A percentile compares a stretch with the other conserved stretches of the same genome.
phyloP scores from a whole-genome alignment of 2,888 invertebrate species.

The Lucinisca nassula region DNA sequence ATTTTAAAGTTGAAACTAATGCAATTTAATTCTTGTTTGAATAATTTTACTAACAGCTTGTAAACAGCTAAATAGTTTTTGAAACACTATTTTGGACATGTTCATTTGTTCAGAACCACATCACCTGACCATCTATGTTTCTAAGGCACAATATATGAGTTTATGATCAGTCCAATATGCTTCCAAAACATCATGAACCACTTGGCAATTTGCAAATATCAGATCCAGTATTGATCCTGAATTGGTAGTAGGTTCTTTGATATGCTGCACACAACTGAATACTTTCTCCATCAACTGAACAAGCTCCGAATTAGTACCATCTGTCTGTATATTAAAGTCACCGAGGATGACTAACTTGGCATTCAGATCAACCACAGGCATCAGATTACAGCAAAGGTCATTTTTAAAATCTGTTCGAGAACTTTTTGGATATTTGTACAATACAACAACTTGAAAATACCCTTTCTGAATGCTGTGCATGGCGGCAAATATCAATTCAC shows the following conservation, averaged over 20 bases:
- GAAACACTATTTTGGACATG: no score
- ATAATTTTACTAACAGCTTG: no score
- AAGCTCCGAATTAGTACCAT: no score
- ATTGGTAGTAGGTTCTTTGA: background rate
- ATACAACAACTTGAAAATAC: slow-evolving; percentile 15
- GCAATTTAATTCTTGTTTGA: no score
- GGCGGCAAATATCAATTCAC: background rate
- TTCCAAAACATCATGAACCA: background rate
- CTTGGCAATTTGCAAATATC: no score
- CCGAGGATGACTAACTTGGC: background rate
- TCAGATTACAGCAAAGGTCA: background rate
- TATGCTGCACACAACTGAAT: background rate
- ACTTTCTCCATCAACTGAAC: background rate
- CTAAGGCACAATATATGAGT: background rate
- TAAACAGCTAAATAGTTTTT: no score
- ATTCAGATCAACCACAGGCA: background rate
- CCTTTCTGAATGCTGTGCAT: background rate
- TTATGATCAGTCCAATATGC: no score
- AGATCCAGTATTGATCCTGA: background rate
- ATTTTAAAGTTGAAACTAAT: no score
- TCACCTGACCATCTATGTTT: background rate
- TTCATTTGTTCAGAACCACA: no score
- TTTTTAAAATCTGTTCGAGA: background rate
- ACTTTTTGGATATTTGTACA: slow-evolving; percentile 18
- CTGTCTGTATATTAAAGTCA: background rate